Evolutionary conservation across 2,888 invertebrate genomes (phyloP).

Genomic region (Anthophora plumipes): DNA sequence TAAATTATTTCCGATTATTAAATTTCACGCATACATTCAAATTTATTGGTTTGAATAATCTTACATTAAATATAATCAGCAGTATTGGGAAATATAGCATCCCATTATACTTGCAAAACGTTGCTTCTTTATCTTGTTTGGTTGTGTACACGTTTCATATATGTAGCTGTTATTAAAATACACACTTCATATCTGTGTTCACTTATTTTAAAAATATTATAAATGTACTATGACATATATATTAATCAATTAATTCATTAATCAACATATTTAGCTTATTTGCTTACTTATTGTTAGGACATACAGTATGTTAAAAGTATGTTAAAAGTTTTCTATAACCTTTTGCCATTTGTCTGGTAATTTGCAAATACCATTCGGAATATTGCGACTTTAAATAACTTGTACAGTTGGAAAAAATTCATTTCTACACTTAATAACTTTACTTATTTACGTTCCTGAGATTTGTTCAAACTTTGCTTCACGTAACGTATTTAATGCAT

Average conservation of each 20-base stretch:
- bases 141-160: background rate
- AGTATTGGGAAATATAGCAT: constrained; percentile 48
- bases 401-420: too few species aligned
- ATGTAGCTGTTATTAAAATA: constrained; percentile 15
- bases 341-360: too few species aligned
- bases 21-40: constrained; percentile 51
- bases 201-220: background rate
- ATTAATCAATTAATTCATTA: too few species aligned
- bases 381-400: too few species aligned
- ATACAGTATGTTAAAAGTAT: too few species aligned
- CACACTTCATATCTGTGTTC: background rate
- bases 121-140: constrained; percentile 26
- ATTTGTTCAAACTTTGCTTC: background rate
- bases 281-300: too few species aligned
- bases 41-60: constrained; percentile 55
- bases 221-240: too few species aligned
- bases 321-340: too few species aligned
- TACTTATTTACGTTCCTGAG: too few species aligned
- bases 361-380: too few species aligned
- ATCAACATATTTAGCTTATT: too few species aligned
- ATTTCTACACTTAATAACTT: too few species aligned
- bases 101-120: constrained; percentile 60
- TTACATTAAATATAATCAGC: constrained; percentile 46
- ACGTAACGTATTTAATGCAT: background rate
- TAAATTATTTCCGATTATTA: constrained; percentile 30